These are phyloP conservation scores for Tyrannus savana DNA, from an alignment of 2,113 vertebrate genomes.

Conservation along the genomic window DNA sequence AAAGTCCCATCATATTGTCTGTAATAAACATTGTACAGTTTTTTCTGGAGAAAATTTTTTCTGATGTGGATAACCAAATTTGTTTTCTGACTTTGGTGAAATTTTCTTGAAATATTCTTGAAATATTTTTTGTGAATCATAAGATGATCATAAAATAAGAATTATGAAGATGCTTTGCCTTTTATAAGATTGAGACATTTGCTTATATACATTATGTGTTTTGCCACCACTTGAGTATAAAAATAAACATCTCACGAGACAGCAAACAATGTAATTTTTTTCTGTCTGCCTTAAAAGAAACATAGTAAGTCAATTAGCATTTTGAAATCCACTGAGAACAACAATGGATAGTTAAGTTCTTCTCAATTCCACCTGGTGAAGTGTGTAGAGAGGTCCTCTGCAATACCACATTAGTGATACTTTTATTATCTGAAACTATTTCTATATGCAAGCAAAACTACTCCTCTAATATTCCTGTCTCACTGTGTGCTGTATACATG, in stretches of 20 bases:
- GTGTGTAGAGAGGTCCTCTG: constrained; percentile 23
- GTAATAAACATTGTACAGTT: background rate
- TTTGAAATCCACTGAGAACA: constrained; percentile 67
- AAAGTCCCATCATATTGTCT: background rate
- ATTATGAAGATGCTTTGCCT: background rate
- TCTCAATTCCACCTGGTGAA: constrained; percentile 61
- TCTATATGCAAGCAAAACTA: constrained; percentile 58
- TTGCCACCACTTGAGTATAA: constrained; percentile 33
- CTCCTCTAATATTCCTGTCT: constrained; percentile 42
- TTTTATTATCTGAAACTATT: constrained; percentile 70
- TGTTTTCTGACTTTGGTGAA: background rate
- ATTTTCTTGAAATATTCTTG: background rate
- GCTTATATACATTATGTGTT: background rate
- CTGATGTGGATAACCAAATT: background rate
- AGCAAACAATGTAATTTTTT: background rate
- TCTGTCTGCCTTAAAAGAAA: constrained; percentile 11
- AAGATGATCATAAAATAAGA: background rate
- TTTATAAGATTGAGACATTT: background rate
- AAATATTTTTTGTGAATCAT: background rate
- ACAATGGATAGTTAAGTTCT: constrained; percentile 54
- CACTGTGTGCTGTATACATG: background rate
- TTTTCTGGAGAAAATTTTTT: background rate
- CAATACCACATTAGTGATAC: constrained; percentile 66
- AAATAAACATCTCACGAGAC: constrained; percentile 15
- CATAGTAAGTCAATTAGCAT: constrained; percentile 70